Conservation (phyloP, 1,140 invertebrate species). For the Latrodectus geometricus region DNA sequence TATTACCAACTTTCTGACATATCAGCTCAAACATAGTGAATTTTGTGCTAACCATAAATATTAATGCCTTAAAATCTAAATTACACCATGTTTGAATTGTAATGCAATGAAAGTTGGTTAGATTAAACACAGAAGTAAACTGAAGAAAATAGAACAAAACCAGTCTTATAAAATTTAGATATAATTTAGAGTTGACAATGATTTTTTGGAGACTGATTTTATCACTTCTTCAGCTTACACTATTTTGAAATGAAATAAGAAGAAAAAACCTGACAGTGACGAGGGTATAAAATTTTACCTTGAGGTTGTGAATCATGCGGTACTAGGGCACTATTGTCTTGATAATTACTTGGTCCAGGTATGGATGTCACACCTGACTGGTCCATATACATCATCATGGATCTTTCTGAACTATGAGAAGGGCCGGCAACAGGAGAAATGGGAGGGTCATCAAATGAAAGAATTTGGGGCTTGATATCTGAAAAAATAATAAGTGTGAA, state of each 20-base stretch:
- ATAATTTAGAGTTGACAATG: too few relatives aligned
- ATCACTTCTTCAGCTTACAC: too few relatives aligned
- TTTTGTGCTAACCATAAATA: too few relatives aligned
- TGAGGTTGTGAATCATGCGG: slow-evolving; percentile 60
- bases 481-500: not conserved
- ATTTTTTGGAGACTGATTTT: too few relatives aligned
- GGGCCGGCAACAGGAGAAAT: slow-evolving; percentile 60
- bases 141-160: too few relatives aligned
- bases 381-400: slow-evolving; percentile 63
- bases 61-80: too few relatives aligned
- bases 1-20: not conserved
- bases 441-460: slow-evolving; percentile 61
- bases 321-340: slow-evolving; percentile 54
- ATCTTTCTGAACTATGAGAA: slow-evolving; percentile 54
- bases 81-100: too few relatives aligned
- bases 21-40: not conserved
- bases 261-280: not conserved
- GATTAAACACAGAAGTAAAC: too few relatives aligned
- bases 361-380: slow-evolving; percentile 58
- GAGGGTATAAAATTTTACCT: slow-evolving; percentile 48
- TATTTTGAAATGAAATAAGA: not conserved
- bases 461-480: slow-evolving; percentile 60
- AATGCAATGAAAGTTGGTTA: too few relatives aligned
- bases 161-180: too few relatives aligned
- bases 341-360: slow-evolving; percentile 63